phyloP scores from a whole-genome alignment of 2,888 invertebrate species.

The Troides aeacus region DNA sequence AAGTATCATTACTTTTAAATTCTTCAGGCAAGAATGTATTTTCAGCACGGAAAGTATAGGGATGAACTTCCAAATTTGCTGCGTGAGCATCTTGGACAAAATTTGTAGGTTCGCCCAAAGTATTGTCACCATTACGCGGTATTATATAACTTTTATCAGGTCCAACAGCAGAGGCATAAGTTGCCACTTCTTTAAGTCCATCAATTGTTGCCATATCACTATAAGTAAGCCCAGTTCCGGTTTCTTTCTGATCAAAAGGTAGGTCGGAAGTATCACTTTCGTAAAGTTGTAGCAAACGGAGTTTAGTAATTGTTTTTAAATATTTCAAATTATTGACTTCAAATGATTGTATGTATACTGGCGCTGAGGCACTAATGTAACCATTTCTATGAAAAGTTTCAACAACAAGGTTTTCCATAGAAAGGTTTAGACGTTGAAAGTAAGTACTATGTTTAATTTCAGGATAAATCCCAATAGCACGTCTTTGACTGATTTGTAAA shows the following conservation, averaged over 20 bases:
- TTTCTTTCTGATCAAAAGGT: conserved; percentile 57
- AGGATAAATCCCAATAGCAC: conserved; percentile 65
- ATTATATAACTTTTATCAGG: conserved; percentile 69
- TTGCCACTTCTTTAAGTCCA: conserved; percentile 60
- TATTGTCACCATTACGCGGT: conserved; percentile 54
- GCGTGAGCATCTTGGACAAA: conserved; percentile 64
- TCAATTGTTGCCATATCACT: conserved; percentile 61
- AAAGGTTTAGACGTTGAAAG: conserved; percentile 54
- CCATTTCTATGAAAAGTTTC: conserved; percentile 59
- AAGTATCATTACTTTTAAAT: conserved; percentile 45
- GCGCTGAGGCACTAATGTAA: conserved; percentile 50
- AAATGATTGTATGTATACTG: conserved; percentile 70
- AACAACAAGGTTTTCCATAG: conserved; percentile 59
- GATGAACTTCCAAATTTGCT: conserved; percentile 63
- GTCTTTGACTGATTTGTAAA: conserved; percentile 56
- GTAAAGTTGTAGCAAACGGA: conserved; percentile 61
- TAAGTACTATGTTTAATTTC: conserved; percentile 68
- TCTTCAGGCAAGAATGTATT: conserved; percentile 62
- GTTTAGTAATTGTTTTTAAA: conserved; percentile 56
- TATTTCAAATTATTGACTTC: conserved; percentile 66
- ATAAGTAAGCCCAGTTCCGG: conserved; percentile 55
- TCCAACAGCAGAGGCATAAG: conserved; percentile 66
- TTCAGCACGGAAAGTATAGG: conserved; percentile 70
- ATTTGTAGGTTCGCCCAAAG: conserved; percentile 51
- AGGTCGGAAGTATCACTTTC: conserved; percentile 43